These are phyloP conservation scores for Pithys albifrons DNA, from an alignment of 2,113 vertebrate genomes.

Conservation along the genomic window DNA sequence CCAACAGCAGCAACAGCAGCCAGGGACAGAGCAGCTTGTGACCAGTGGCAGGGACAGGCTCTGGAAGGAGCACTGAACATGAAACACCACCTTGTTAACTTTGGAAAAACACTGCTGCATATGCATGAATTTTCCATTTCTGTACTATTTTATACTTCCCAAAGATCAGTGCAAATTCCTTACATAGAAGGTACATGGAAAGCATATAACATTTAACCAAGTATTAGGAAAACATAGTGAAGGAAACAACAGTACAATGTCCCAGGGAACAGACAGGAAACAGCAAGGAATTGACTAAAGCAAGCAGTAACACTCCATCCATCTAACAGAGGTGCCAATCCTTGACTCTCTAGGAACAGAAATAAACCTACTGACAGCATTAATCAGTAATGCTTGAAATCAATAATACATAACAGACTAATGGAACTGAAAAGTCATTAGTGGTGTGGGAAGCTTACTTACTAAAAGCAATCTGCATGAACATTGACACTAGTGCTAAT, in stretches of 20 bases:
- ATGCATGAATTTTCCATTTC: background rate
- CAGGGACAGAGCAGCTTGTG: background rate
- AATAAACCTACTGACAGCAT: background rate
- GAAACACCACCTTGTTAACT: background rate
- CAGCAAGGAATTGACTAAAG: background rate
- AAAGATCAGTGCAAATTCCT: background rate
- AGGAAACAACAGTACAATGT: background rate
- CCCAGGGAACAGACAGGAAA: background rate
- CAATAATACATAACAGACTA: conserved; percentile 23
- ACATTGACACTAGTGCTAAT: background rate
- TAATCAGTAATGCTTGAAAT: conserved; percentile 18
- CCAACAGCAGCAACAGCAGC: background rate
- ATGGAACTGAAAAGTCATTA: conserved; percentile 32
- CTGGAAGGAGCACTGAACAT: background rate
- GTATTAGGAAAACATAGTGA: background rate
- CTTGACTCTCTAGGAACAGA: background rate
- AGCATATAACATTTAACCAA: background rate
- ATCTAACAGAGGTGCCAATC: background rate
- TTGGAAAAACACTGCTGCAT: background rate
- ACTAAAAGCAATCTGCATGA: background rate
- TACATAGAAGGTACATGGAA: background rate
- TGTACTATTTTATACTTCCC: background rate
- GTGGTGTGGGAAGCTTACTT: background rate
- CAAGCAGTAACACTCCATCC: background rate
- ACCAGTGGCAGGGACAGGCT: background rate